phyloP scores from a whole-genome alignment of 2,797 vertebrate genomes.

The Synanceia verrucosa region DNA sequence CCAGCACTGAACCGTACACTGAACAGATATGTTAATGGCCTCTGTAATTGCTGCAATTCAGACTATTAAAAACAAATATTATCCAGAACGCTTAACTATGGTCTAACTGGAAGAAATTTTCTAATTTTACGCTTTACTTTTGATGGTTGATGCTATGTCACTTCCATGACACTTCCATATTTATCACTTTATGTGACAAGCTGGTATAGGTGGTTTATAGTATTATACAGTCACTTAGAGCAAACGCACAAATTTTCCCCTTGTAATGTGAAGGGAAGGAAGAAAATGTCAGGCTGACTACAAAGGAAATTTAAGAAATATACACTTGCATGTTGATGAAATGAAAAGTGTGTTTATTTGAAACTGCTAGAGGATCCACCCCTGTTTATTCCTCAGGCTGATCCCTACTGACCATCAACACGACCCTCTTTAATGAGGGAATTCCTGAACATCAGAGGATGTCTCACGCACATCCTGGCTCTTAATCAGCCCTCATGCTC shows the following conservation, averaged over 20 bases:
- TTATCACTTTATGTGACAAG: conserved; percentile 40
- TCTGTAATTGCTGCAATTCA: conserved; percentile 64
- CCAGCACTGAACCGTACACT: conserved; percentile 58
- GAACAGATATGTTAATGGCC: conserved; percentile 66
- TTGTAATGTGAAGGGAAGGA: neutral
- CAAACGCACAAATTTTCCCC: neutral
- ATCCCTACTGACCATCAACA: conserved; percentile 70
- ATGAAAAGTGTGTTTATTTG: conserved; percentile 75
- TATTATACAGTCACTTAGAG: neutral
- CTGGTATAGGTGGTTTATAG: neutral
- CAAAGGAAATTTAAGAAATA: conserved; percentile 51
- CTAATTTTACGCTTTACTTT: conserved; percentile 41
- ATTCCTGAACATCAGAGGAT: conserved; percentile 82
- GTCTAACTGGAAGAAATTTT: conserved; percentile 46
- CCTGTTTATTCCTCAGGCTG: conserved; percentile 76
- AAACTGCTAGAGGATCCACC: conserved; percentile 54
- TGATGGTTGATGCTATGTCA: conserved; percentile 30
- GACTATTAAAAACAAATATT: conserved; percentile 52
- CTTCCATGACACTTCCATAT: conserved; percentile 28
- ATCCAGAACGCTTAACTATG: conserved; percentile 39
- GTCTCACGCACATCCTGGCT: conserved; percentile 79
- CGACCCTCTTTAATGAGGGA: conserved; percentile 78
- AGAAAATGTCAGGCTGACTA: neutral
- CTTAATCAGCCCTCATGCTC: conserved; percentile 70
- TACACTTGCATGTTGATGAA: conserved; percentile 57